These are phyloP conservation scores for Ganaspis sp. DNA, from an alignment of 1,140 invertebrate genomes.

Conservation along the genomic window DNA sequence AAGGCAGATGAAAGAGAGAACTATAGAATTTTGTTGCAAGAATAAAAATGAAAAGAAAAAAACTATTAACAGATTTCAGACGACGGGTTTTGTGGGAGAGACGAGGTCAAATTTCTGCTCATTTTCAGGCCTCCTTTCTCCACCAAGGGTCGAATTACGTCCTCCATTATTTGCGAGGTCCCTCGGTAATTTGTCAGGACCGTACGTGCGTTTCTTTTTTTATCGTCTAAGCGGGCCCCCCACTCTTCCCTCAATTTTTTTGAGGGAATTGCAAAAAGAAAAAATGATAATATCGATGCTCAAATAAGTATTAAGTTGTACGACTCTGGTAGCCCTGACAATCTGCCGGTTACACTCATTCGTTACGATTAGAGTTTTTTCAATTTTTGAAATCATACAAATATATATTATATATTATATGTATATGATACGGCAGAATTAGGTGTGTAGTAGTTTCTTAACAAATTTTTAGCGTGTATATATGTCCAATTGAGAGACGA, in stretches of 20 bases:
- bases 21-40: background rate
- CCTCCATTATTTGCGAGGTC: slow-evolving; percentile 53
- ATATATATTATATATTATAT: slow-evolving; percentile 59
- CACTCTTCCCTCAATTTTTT: background rate
- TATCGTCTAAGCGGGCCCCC: background rate
- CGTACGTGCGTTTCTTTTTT: slow-evolving; percentile 16
- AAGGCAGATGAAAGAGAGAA: background rate
- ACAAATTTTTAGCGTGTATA: slow-evolving; percentile 73
- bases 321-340: slow-evolving; percentile 36
- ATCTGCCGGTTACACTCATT: slow-evolving; percentile 45
- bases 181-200: slow-evolving; percentile 41
- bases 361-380: slow-evolving; percentile 71
- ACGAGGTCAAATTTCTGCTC: slow-evolving; percentile 37
- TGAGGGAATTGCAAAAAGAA: slow-evolving; percentile 38
- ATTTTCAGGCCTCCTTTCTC: slow-evolving; percentile 47
- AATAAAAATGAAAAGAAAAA: slow-evolving; percentile 35
- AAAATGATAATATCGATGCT: slow-evolving; percentile 44
- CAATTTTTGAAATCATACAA: slow-evolving; percentile 66
- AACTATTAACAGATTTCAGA: slow-evolving; percentile 42
- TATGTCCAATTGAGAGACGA: slow-evolving; percentile 70
- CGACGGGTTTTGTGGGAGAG: slow-evolving; percentile 35
- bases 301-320: slow-evolving; percentile 56
- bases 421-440: slow-evolving; percentile 62
- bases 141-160: slow-evolving; percentile 56
- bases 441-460: slow-evolving; percentile 73